phyloP scores from a whole-genome alignment of 2,888 invertebrate species.

The Pegoplata infirma region DNA sequence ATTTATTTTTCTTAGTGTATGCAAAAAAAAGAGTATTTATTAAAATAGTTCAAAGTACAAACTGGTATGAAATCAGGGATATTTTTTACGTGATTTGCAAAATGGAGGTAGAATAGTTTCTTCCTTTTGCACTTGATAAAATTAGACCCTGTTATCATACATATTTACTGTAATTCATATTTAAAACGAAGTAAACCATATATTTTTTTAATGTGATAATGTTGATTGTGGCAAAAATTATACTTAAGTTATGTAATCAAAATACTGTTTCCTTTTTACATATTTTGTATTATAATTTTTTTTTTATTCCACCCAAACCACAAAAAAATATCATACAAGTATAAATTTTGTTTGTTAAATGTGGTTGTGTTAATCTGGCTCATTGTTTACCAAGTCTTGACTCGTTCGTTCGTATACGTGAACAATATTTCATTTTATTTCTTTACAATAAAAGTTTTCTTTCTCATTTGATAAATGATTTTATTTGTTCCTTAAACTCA shows the following conservation, averaged over 20 bases:
- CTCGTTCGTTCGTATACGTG: constrained; percentile 57
- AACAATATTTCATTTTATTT: constrained; percentile 66
- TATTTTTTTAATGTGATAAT: constrained; percentile 25
- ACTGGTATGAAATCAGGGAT: too few species aligned
- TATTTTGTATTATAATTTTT: not conserved
- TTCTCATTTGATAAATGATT: constrained; percentile 65
- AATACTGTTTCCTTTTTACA: constrained; percentile 37
- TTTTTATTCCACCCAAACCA: not conserved
- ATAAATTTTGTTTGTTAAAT: constrained; percentile 3
- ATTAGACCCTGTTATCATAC: too few species aligned
- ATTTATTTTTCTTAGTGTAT: too few species aligned
- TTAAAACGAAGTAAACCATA: too few species aligned
- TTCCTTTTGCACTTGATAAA: too few species aligned
- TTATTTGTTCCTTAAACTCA: constrained; percentile 63
- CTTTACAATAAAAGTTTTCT: constrained; percentile 64
- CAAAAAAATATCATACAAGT: constrained; percentile 1
- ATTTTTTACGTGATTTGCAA: too few species aligned
- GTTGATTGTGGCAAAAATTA: constrained; percentile 44
- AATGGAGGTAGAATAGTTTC: too few species aligned
- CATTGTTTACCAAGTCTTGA: constrained; percentile 53
- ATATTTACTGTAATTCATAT: too few species aligned
- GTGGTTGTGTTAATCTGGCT: constrained; percentile 52
- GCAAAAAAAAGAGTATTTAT: too few species aligned
- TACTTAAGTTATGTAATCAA: constrained; percentile 44
- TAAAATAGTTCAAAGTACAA: too few species aligned